phyloP scores from a whole-genome alignment of 1,140 invertebrate species.

The Drosophila athabasca region DNA sequence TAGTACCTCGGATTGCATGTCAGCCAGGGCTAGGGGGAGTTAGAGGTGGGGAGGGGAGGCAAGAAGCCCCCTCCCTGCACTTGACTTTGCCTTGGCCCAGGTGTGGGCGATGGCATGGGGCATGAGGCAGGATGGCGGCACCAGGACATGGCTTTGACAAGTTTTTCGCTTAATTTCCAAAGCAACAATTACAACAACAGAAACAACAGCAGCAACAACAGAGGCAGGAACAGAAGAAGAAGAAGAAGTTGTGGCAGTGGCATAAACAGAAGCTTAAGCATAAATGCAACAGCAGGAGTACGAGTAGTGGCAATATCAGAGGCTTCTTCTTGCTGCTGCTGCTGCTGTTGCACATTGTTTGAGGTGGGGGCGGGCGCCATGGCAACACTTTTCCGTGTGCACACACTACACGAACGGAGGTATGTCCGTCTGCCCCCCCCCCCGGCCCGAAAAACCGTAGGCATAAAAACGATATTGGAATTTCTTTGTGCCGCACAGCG shows the following conservation, averaged over 20 bases:
- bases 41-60: conserved; percentile 8
- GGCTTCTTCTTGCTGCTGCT: conserved; percentile 2
- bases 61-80: conserved; percentile 47
- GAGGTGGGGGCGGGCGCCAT: conserved; percentile 40
- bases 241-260: background rate
- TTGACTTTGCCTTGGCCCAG: conserved; percentile 56
- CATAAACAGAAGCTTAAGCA: conserved; percentile 63
- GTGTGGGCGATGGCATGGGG: conserved; percentile 14
- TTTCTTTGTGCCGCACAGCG: conserved; percentile 1
- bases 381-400: conserved; percentile 46
- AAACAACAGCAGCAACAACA: background rate
- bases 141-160: conserved; percentile 63
- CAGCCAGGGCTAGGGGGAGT: conserved; percentile 39
- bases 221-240: background rate
- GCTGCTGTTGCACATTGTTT: conserved; percentile 52
- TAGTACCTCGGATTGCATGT: conserved; percentile 72
- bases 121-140: conserved; percentile 11
- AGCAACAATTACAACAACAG: conserved; percentile 44
- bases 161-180: conserved; percentile 67
- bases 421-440: background rate
- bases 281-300: conserved; percentile 68
- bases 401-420: no score
- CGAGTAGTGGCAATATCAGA: conserved; percentile 40
- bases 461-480: background rate
- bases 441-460: conserved; percentile 4